phyloP scores from a whole-genome alignment of 37 sponge, comb jelly and placozoan genomes.

The Tethya wilhelma region DNA sequence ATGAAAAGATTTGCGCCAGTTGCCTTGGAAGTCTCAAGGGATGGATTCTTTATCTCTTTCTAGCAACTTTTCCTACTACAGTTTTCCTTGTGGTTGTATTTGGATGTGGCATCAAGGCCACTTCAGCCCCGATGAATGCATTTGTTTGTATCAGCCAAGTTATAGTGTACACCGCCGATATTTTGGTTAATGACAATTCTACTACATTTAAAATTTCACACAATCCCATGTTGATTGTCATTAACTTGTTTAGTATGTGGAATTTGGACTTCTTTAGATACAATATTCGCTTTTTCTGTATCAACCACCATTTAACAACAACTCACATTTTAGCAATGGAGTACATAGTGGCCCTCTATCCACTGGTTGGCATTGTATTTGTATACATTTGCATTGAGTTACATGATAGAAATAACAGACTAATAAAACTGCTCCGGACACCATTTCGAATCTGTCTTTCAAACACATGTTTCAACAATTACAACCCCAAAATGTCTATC shows the following conservation, averaged over 20 bases:
- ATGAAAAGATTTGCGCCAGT: background rate
- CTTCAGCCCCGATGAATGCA: constrained; percentile 60
- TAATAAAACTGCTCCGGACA: background rate
- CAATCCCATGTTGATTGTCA: background rate
- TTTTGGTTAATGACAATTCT: background rate
- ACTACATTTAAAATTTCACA: background rate
- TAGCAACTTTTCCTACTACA: constrained; percentile 34
- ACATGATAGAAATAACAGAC: background rate
- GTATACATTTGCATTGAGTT: constrained; percentile 19
- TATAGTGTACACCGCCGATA: background rate
- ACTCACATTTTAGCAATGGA: constrained; percentile 8
- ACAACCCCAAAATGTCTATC: constrained; percentile 28
- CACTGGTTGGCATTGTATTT: constrained; percentile 19
- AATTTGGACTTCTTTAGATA: constrained; percentile 27
- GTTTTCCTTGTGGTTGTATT: constrained; percentile 47
- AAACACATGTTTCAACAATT: constrained; percentile 1
- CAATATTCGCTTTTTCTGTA: constrained; percentile 7
- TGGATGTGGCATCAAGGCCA: constrained; percentile 41
- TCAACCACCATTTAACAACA: background rate
- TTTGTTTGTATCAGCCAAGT: constrained; percentile 57
- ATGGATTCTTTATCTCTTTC: constrained; percentile 4
- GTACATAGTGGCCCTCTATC: constrained; percentile 54
- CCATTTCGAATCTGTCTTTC: constrained; percentile 6
- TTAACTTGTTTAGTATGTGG: constrained; percentile 9
- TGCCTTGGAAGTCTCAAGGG: background rate